Percentiles rank a stretch among this genome's conserved stretches.
Evolutionary conservation across 1,140 invertebrate species (phyloP).

Genomic region (Sitophilus oryzae): DNA sequence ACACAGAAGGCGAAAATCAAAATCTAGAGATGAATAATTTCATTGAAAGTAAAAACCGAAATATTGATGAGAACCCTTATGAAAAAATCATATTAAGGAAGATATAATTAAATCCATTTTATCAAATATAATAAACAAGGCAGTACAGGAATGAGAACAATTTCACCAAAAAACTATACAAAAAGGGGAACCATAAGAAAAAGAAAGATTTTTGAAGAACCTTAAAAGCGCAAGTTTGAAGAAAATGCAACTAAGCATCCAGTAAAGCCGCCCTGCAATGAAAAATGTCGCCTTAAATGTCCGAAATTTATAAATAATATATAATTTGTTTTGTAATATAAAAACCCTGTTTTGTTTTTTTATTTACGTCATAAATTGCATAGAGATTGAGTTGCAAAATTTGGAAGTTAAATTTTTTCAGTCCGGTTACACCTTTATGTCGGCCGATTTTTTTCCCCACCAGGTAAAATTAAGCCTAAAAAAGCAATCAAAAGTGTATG

Average conservation of each 20-base stretch:
- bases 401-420: slow-evolving; percentile 31
- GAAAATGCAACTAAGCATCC: slow-evolving; percentile 8
- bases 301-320: slow-evolving; percentile 11
- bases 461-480: slow-evolving; percentile 31
- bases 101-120: slow-evolving; percentile 6
- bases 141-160: slow-evolving; percentile 1
- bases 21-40: slow-evolving; percentile 1
- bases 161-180: slow-evolving; percentile 3
- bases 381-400: slow-evolving; percentile 4
- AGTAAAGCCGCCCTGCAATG: slow-evolving; percentile 17
- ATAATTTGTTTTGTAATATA: no score
- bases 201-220: slow-evolving; percentile 13
- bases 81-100: no score
- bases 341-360: neutral
- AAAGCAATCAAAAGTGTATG: slow-evolving; percentile 28
- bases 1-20: slow-evolving; percentile 2
- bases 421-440: slow-evolving; percentile 35
- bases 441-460: slow-evolving; percentile 37
- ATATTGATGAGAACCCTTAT: slow-evolving; percentile 10
- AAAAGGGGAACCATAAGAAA: slow-evolving; percentile 12
- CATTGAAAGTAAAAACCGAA: slow-evolving; percentile 1
- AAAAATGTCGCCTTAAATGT: slow-evolving; percentile 15
- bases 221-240: slow-evolving; percentile 10
- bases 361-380: slow-evolving; percentile 4
- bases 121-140: slow-evolving; percentile 3